Conservation (phyloP, 2,113 vertebrate species). For the Phaethon lepturus region DNA sequence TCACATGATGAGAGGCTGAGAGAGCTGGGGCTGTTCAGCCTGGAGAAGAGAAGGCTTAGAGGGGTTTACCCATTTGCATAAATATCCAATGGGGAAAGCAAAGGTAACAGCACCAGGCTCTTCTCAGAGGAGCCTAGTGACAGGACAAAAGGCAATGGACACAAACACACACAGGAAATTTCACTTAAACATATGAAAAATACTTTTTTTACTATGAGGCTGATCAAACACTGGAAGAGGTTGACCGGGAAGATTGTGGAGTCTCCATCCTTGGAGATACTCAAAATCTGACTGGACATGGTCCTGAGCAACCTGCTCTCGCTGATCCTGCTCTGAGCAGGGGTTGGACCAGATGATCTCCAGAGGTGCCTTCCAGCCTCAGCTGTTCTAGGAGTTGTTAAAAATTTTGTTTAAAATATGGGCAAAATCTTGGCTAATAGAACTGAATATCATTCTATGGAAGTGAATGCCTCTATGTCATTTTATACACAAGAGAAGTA, state of each 20-base stretch:
- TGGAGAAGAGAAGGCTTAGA: background rate
- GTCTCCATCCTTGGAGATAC: background rate
- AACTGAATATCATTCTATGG: background rate
- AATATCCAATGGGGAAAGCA: background rate
- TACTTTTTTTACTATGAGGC: background rate
- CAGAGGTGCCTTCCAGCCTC: background rate
- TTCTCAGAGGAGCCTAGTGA: background rate
- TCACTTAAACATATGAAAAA: background rate
- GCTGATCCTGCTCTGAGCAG: background rate
- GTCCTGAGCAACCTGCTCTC: background rate
- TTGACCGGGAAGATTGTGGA: background rate
- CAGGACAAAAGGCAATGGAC: background rate
- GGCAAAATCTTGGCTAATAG: background rate
- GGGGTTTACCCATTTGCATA: background rate
- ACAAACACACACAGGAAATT: background rate
- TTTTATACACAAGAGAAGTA: background rate
- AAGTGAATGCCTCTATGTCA: background rate
- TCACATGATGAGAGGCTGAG: background rate
- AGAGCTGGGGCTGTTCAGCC: background rate
- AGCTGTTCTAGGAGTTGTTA: background rate
- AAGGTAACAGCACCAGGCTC: background rate
- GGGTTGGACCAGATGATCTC: background rate
- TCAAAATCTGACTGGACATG: rapidly evolving
- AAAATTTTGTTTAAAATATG: background rate
- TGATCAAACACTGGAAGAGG: background rate